A percentile compares a stretch with the other conserved stretches of the same genome.
These are phyloP conservation scores for Drosophila sulfurigaster DNA, from an alignment of 1,140 invertebrate species.

Conservation along the genomic window DNA sequence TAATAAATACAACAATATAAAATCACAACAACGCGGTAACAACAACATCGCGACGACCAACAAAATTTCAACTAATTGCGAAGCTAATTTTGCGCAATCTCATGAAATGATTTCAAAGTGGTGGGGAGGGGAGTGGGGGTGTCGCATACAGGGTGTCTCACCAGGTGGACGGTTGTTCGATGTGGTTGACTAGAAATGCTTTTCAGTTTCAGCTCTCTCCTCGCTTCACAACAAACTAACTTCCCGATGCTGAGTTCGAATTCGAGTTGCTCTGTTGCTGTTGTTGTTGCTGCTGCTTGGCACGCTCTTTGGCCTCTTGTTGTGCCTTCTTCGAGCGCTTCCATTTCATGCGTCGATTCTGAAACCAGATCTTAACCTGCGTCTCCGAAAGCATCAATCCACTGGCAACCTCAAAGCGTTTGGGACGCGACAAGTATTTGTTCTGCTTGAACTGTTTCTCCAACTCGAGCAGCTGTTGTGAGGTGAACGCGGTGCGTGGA, in stretches of 20 bases:
- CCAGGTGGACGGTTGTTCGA: constrained; percentile 63
- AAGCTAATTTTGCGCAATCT: constrained; percentile 61
- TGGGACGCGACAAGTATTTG: constrained; percentile 99
- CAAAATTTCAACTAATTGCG: constrained; percentile 71
- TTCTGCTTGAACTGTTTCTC: constrained; percentile 99
- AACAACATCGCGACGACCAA: constrained; percentile 36
- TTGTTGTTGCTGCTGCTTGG: constrained; percentile 75
- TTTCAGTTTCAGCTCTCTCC: neutral
- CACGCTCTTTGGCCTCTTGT: constrained; percentile 87
- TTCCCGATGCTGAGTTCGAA: constrained; percentile 33
- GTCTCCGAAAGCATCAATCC: constrained; percentile 99
- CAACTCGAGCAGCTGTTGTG: constrained; percentile 98
- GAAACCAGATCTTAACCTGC: constrained; percentile 99
- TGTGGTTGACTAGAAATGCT: constrained; percentile 64
- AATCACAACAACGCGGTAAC: constrained; percentile 43
- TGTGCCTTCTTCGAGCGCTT: constrained; percentile 97
- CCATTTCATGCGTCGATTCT: constrained; percentile 98
- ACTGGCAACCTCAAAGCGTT: constrained; percentile 99
- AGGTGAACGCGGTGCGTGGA: constrained; percentile 98
- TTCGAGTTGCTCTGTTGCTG: constrained; percentile 45
- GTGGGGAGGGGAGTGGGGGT: neutral
- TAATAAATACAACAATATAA: constrained; percentile 25
- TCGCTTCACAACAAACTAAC: constrained; percentile 49
- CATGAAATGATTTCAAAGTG: constrained; percentile 44
- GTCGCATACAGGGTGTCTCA: constrained; percentile 63